Percentiles rank a stretch among this genome's conserved stretches.
phyloP scores from a whole-genome alignment of 2,797 vertebrate genomes.

The Huso huso region DNA sequence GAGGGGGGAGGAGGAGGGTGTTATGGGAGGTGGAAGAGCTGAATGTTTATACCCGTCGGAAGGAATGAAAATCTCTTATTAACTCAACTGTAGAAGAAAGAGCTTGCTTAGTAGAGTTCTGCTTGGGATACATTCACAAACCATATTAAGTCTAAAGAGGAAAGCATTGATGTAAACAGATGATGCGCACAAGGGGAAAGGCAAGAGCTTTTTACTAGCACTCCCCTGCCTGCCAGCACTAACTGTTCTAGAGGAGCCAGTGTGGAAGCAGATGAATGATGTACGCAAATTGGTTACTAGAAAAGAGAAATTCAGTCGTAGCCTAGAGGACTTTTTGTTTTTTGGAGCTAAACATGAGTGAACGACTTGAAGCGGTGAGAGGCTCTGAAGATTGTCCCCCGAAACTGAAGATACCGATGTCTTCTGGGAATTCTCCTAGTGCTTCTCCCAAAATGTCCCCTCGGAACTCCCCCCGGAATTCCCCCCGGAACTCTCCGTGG shows the following conservation, averaged over 20 bases:
- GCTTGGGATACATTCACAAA: constrained; percentile 54
- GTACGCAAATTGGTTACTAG: too few relatives aligned
- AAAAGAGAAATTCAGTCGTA: constrained; percentile 8
- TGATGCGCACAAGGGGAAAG: constrained; percentile 31
- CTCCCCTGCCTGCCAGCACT: constrained; percentile 36
- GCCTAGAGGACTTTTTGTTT: constrained; percentile 17
- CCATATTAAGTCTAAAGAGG: constrained; percentile 67
- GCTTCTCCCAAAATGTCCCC: constrained; percentile 57
- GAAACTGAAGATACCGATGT: constrained; percentile 43
- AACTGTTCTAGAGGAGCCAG: neutral
- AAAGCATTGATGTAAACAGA: constrained; percentile 69
- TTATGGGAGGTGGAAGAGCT: constrained; percentile 35
- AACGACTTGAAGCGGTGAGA: neutral
- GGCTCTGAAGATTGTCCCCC: constrained; percentile 14
- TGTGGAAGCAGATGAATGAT: too few relatives aligned
- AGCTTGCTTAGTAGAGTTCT: too few relatives aligned
- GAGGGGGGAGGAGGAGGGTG: constrained; percentile 15
- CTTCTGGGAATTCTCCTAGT: constrained; percentile 34
- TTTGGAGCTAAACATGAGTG: constrained; percentile 20
- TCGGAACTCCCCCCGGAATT: constrained; percentile 31
- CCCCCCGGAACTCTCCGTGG: constrained; percentile 62
- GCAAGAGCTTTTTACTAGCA: constrained; percentile 17
- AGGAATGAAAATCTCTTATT: constrained; percentile 14
- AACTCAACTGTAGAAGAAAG: too few relatives aligned
- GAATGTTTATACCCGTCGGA: constrained; percentile 21